Evolutionary conservation across 2,113 vertebrate species (phyloP).

Genomic region (Puffinus mauretanicus): DNA sequence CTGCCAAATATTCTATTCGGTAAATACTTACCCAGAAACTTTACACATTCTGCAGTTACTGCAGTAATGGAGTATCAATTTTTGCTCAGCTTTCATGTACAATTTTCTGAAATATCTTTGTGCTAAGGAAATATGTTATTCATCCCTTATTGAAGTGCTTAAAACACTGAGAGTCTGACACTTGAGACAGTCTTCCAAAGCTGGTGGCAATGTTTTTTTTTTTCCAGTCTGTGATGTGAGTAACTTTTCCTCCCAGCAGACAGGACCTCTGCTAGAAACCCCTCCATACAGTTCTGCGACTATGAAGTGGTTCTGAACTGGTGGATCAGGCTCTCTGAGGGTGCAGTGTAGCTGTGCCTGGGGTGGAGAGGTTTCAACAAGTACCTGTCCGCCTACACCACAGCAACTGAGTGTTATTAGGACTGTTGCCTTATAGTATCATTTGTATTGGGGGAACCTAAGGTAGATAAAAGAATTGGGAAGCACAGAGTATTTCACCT

Average conservation of each 20-base stretch:
- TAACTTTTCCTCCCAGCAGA: neutral
- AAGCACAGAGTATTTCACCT: neutral
- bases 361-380: neutral
- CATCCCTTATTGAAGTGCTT: neutral
- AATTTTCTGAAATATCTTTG: neutral
- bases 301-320: neutral
- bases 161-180: neutral
- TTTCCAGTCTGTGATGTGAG: neutral
- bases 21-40: neutral
- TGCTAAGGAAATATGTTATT: neutral
- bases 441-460: neutral
- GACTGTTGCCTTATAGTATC: neutral
- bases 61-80: neutral
- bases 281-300: neutral
- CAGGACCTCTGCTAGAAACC: neutral
- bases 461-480: neutral
- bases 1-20: neutral
- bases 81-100: neutral
- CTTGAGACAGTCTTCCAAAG: neutral
- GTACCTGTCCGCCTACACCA: too few species aligned
- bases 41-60: neutral
- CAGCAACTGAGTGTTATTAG: neutral
- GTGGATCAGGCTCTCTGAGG: neutral
- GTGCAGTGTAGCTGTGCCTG: neutral
- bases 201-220: neutral